phyloP scores from a whole-genome alignment of 2,113 vertebrate genomes.

The Brachyistius frenatus region DNA sequence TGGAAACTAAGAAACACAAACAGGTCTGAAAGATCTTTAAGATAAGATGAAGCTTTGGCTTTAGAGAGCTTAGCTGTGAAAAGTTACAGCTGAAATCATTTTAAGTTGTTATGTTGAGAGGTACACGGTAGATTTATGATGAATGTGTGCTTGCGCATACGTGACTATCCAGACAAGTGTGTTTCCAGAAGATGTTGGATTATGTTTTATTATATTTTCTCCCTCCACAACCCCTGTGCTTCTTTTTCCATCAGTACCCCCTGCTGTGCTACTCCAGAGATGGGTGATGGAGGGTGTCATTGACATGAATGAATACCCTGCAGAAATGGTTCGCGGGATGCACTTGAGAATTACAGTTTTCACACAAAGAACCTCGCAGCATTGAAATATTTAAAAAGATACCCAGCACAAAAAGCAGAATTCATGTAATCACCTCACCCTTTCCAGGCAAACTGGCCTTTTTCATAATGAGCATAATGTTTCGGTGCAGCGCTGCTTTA shows the following conservation, averaged over 20 bases:
- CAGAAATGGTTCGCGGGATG: background rate
- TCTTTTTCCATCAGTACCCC: background rate
- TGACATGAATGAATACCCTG: background rate
- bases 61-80: too few species aligned
- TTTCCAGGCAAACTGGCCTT: background rate
- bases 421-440: background rate
- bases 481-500: background rate
- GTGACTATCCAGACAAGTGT: too few species aligned
- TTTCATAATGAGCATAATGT: background rate
- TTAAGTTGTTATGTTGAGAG: too few species aligned
- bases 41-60: too few species aligned
- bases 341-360: constrained; percentile 4
- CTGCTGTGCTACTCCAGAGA: background rate
- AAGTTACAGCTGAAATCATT: too few species aligned
- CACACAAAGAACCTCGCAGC: background rate
- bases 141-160: too few species aligned
- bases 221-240: background rate
- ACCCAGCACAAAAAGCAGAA: background rate
- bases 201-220: background rate
- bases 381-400: background rate
- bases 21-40: too few species aligned
- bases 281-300: background rate
- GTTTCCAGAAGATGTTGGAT: too few species aligned
- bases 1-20: too few species aligned
- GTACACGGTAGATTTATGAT: too few species aligned